Percentiles rank a stretch among this genome's conserved stretches.
Conservation (phyloP, 2,797 vertebrate genomes). For the Saguinus oedipus region DNA sequence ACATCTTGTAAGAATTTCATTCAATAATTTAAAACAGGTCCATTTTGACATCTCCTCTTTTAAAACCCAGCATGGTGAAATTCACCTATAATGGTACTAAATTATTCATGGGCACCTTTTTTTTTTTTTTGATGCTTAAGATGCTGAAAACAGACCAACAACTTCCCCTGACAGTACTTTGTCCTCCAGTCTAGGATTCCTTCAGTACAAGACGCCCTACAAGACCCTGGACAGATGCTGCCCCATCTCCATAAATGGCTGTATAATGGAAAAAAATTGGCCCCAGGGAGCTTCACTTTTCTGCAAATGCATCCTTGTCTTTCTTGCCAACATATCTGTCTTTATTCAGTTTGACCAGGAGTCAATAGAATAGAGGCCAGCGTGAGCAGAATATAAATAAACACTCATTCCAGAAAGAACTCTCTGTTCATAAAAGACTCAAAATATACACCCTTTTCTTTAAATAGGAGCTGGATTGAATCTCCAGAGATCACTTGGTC, state of each 20-base stretch:
- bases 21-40: neutral
- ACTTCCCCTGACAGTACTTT: neutral
- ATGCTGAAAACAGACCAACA: neutral
- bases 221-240: neutral
- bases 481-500: neutral
- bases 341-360: neutral
- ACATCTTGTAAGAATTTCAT: neutral
- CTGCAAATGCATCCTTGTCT: neutral
- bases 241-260: neutral
- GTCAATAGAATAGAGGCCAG: neutral
- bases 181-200: rapidly evolving
- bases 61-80: neutral
- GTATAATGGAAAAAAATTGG: neutral
- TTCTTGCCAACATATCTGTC: neutral
- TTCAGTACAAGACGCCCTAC: rapidly evolving
- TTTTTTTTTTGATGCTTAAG: neutral
- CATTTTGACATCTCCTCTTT: neutral
- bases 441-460: neutral
- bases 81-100: neutral
- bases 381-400: neutral
- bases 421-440: neutral
- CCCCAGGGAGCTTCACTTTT: neutral
- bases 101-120: neutral
- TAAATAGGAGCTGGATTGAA: rapidly evolving
- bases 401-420: neutral